Percentiles rank a stretch among this genome's conserved stretches.
phyloP scores from a whole-genome alignment of 2,113 vertebrate genomes.

The Oxyura jamaicensis region DNA sequence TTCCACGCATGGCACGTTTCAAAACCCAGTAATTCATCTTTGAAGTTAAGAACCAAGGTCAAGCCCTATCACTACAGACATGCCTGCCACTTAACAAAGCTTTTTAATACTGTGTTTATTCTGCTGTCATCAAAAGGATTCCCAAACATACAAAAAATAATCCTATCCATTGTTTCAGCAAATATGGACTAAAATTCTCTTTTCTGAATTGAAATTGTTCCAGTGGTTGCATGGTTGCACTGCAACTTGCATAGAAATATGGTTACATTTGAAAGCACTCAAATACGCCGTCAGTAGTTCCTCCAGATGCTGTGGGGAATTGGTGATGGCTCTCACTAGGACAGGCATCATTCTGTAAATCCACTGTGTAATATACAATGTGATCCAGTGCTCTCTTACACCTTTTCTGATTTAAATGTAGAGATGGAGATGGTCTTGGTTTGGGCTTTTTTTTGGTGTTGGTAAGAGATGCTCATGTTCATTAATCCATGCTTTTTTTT shows the following conservation, averaged over 20 bases:
- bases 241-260: too few species aligned
- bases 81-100: not conserved
- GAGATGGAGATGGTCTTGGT: not conserved
- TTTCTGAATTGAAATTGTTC: not conserved
- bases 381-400: not conserved
- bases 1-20: not conserved
- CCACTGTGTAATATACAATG: not conserved
- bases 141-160: not conserved
- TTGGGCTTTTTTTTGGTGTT: rapidly evolving
- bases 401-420: not conserved
- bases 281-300: rapidly evolving
- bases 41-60: not conserved
- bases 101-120: not conserved
- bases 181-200: not conserved
- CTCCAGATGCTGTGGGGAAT: not conserved
- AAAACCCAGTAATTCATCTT: not conserved
- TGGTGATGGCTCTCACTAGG: not conserved
- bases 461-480: not conserved
- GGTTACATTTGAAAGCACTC: not conserved
- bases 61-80: not conserved
- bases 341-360: not conserved
- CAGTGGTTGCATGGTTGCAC: not conserved
- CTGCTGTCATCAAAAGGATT: not conserved
- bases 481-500: not conserved
- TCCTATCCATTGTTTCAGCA: not conserved